Evolutionary conservation across 2,113 vertebrate genomes (phyloP).

Genomic region (Eurystomus gularis): DNA sequence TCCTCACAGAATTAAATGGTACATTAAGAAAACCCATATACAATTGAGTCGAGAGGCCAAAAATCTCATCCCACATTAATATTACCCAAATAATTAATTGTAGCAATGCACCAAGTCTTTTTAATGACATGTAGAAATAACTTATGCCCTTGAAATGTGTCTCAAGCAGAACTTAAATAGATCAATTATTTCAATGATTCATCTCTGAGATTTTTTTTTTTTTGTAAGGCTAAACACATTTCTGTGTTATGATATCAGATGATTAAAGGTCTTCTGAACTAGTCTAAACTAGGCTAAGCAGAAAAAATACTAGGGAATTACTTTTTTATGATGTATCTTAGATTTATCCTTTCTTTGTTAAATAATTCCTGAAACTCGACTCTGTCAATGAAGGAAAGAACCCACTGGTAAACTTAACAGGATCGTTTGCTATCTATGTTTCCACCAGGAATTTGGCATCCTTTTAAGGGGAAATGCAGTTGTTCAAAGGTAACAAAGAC

Average conservation of each 20-base stretch:
- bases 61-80: conserved; percentile 21
- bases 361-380: not conserved
- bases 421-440: not conserved
- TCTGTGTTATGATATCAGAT: conserved; percentile 18
- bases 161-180: conserved; percentile 46
- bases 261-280: conserved; percentile 12
- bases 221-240: conserved; percentile 41
- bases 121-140: conserved; percentile 52
- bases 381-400: not conserved
- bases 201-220: not conserved
- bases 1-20: not conserved
- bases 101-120: conserved; percentile 1
- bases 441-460: not conserved
- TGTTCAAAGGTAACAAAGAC: not conserved
- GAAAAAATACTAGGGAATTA: not conserved
- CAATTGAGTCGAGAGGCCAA: not conserved
- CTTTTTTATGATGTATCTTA: not conserved
- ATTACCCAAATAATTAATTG: conserved; percentile 49
- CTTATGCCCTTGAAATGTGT: conserved; percentile 53
- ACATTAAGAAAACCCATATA: conserved; percentile 16
- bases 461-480: not conserved
- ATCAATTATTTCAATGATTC: conserved; percentile 61
- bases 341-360: conserved; percentile 2
- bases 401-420: not conserved
- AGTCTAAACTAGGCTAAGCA: conserved; percentile 3